Conservation (phyloP, 2,888 invertebrate genomes). For the Idaea aversata region DNA sequence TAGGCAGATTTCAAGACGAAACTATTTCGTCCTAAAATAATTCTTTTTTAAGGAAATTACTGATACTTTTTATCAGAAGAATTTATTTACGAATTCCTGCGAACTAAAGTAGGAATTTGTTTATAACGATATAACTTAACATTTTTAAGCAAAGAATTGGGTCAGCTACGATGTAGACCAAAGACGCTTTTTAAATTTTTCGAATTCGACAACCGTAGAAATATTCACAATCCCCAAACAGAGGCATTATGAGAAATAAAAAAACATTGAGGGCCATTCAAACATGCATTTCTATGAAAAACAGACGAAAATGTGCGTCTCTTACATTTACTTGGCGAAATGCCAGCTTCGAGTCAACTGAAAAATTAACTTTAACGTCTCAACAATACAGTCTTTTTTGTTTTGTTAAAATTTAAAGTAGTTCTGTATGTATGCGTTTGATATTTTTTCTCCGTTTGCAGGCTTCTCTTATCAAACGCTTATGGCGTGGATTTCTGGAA, state of each 20-base stretch:
- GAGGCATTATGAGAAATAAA: slow-evolving; percentile 20
- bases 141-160: background rate
- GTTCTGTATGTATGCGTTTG: slow-evolving; percentile 20
- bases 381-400: slow-evolving; percentile 18
- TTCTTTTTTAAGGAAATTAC: background rate
- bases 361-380: slow-evolving; percentile 18
- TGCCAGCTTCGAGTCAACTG: slow-evolving; percentile 30
- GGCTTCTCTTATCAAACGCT: slow-evolving; percentile 27
- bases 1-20: background rate
- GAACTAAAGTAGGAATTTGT: background rate
- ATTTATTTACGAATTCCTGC: background rate
- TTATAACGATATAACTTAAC: background rate
- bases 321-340: slow-evolving; percentile 54
- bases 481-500: slow-evolving; percentile 13
- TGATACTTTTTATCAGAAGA: background rate
- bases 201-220: slow-evolving; percentile 3
- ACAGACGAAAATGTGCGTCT: slow-evolving; percentile 57
- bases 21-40: background rate
- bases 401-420: slow-evolving; percentile 10
- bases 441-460: slow-evolving; percentile 24
- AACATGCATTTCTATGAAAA: slow-evolving; percentile 52
- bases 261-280: slow-evolving; percentile 43
- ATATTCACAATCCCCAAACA: slow-evolving; percentile 17
- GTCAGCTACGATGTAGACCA: background rate
- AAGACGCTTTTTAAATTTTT: background rate